Conservation (phyloP, 2,113 vertebrate species). For the Bubo blakistoni region DNA sequence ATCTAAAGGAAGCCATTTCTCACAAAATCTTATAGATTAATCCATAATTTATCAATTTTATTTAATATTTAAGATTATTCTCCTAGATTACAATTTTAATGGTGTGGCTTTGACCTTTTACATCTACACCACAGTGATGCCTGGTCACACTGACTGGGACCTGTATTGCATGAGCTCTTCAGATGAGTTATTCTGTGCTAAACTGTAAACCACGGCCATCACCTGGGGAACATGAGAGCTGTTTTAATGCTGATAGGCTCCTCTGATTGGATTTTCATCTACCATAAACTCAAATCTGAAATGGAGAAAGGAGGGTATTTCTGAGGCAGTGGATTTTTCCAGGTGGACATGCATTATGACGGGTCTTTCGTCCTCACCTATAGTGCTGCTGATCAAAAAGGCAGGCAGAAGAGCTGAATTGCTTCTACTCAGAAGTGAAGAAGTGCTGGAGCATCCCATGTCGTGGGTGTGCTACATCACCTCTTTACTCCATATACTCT, state of each 20-base stretch:
- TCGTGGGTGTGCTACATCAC: background rate
- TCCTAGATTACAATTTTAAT: background rate
- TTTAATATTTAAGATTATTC: background rate
- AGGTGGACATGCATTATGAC: background rate
- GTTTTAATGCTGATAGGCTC: background rate
- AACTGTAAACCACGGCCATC: background rate
- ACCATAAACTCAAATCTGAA: background rate
- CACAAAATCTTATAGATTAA: background rate
- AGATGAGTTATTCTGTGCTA: background rate
- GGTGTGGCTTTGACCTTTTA: background rate
- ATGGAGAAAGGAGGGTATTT: background rate
- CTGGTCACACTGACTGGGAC: background rate
- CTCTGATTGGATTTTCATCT: background rate
- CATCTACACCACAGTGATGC: background rate
- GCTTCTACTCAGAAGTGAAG: background rate
- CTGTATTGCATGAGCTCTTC: background rate
- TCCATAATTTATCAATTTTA: background rate
- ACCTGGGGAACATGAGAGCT: background rate
- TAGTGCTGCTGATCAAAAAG: background rate
- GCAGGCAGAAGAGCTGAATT: background rate
- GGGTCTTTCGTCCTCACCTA: background rate
- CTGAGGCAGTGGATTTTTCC: background rate
- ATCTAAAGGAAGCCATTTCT: background rate
- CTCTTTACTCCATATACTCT: background rate
- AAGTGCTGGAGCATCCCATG: background rate